Conservation (phyloP, 1,140 invertebrate species). For the Drosophila serrata region DNA sequence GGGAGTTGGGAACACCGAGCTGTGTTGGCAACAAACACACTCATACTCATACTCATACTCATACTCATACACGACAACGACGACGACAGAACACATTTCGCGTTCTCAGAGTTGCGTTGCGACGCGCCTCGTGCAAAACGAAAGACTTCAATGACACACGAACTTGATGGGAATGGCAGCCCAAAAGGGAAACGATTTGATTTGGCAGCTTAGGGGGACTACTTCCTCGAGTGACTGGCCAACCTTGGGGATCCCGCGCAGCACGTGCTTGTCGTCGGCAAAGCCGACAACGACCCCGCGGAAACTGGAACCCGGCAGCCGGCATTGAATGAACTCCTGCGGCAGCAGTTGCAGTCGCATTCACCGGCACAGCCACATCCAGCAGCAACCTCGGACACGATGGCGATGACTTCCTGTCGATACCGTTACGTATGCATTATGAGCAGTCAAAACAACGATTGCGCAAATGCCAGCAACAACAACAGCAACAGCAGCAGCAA, state of each 20-base stretch:
- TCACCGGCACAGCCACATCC: neutral
- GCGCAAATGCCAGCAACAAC: slow-evolving; percentile 41
- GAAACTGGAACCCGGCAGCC: slow-evolving; percentile 52
- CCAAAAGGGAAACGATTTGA: slow-evolving; percentile 15
- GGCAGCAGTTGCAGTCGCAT: slow-evolving; percentile 4
- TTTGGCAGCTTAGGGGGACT: slow-evolving; percentile 11
- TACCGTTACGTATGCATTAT: slow-evolving; percentile 75
- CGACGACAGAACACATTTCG: slow-evolving; percentile 23
- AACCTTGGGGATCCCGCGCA: slow-evolving; percentile 38
- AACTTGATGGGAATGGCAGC: slow-evolving; percentile 28
- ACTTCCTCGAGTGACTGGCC: slow-evolving; percentile 42
- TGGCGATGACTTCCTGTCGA: slow-evolving; percentile 67
- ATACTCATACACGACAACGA: neutral
- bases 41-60: neutral
- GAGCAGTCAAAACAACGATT: slow-evolving; percentile 55
- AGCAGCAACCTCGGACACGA: slow-evolving; percentile 7
- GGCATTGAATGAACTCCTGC: slow-evolving; percentile 69
- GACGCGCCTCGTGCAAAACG: slow-evolving; percentile 33
- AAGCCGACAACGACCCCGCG: slow-evolving; percentile 52
- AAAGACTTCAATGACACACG: slow-evolving; percentile 61
- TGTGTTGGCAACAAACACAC: slow-evolving; percentile 26
- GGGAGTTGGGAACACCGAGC: slow-evolving; percentile 7
- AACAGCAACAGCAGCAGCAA: slow-evolving; percentile 10
- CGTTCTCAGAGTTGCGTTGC: slow-evolving; percentile 3
- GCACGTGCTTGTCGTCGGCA: slow-evolving; percentile 49